Evolutionary conservation across 2,113 vertebrate species (phyloP).

Genomic region (Oncorhynchus tshawytscha): DNA sequence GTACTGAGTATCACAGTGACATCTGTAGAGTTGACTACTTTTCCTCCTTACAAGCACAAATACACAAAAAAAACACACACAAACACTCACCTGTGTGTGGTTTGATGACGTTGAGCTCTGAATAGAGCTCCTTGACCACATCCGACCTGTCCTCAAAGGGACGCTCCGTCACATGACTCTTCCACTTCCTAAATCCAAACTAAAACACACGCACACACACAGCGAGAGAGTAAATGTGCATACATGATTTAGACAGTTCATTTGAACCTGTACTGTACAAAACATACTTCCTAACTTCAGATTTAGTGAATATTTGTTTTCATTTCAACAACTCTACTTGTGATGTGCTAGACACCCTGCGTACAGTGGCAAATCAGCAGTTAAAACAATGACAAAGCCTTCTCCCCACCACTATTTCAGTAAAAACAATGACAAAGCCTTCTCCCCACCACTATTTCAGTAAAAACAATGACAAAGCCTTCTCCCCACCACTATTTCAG

Average conservation of each 20-base stretch:
- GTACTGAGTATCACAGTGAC: not conserved
- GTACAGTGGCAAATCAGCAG: too few relatives aligned
- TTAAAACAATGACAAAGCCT: too few relatives aligned
- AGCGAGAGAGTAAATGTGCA: not conserved
- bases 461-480: too few relatives aligned
- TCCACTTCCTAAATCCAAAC: conserved; percentile 94
- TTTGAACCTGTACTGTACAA: too few relatives aligned
- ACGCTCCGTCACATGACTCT: conserved; percentile 83
- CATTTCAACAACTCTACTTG: too few relatives aligned
- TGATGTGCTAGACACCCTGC: too few relatives aligned
- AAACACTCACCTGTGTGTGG: conserved; percentile 62
- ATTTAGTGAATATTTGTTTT: too few relatives aligned
- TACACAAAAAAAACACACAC: not conserved
- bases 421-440: too few relatives aligned
- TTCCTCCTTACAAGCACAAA: not conserved
- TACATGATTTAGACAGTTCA: too few relatives aligned
- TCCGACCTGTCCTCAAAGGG: conserved; percentile 83
- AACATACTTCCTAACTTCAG: not conserved
- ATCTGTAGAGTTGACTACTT: not conserved
- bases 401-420: too few relatives aligned
- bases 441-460: too few relatives aligned
- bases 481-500: too few relatives aligned
- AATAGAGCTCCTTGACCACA: conserved; percentile 88
- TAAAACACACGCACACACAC: conserved; percentile 32
- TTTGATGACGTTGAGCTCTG: conserved; percentile 78